Evolutionary conservation across 1,140 invertebrate species (phyloP).

Genomic region (Penaeus japonicus): DNA sequence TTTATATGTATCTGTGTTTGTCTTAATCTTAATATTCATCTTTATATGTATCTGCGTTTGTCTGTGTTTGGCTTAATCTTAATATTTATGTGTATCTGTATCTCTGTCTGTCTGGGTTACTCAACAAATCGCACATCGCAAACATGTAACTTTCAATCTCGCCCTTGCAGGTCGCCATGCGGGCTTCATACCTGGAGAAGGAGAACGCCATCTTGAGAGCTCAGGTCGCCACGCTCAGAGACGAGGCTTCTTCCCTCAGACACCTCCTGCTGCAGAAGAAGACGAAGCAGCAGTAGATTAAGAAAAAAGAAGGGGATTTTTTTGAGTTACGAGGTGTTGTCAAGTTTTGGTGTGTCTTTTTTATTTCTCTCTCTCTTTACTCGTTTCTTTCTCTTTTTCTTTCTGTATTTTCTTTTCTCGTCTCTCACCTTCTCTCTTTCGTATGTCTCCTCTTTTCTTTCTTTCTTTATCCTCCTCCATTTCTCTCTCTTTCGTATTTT

Average conservation of each 20-base stretch:
- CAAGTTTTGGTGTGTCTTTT: no score
- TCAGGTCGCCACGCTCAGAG: slow-evolving; percentile 79
- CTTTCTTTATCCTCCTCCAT: no score
- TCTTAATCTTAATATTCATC: background rate
- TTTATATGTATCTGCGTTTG: background rate
- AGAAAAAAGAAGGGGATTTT: background rate
- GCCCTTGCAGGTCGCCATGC: slow-evolving; percentile 72
- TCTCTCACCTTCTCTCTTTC: no score
- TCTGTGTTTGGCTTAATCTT: background rate
- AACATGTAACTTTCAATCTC: no score
- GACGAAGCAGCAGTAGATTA: background rate
- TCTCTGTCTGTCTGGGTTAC: no score
- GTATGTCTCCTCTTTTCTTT: no score
- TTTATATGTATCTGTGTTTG: background rate
- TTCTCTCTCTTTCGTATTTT: no score
- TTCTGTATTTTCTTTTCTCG: no score
- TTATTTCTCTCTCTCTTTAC: no score
- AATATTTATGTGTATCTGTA: background rate
- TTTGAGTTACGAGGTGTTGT: no score
- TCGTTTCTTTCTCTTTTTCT: no score
- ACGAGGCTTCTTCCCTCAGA: slow-evolving; percentile 78
- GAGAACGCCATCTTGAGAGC: slow-evolving; percentile 85
- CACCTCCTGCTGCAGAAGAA: slow-evolving; percentile 67
- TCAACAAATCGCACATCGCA: no score
- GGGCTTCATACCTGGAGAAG: slow-evolving; percentile 81